phyloP scores from a whole-genome alignment of 2,797 vertebrate species.

The Malacoraja senta region DNA sequence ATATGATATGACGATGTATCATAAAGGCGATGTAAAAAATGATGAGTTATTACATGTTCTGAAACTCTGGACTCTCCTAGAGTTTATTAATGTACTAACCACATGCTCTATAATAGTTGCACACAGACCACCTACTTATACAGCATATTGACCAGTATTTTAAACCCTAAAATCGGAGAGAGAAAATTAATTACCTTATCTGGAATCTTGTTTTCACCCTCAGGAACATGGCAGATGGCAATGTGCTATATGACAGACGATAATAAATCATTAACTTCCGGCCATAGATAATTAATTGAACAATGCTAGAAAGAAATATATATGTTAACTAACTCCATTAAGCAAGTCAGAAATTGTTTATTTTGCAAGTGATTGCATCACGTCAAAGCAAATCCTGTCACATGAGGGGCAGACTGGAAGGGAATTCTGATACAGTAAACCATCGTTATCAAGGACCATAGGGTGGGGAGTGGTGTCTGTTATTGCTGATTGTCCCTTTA shows the following conservation, averaged over 20 bases:
- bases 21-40: too few species aligned
- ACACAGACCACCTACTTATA: too few species aligned
- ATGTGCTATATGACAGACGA: neutral
- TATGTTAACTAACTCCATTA: neutral
- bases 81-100: too few species aligned
- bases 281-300: neutral
- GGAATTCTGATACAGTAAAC: too few species aligned
- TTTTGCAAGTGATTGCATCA: neutral
- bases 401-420: neutral
- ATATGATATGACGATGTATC: too few species aligned
- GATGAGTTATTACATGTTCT: too few species aligned
- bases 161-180: neutral
- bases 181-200: constrained; percentile 3
- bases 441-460: too few species aligned
- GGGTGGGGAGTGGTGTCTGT: too few species aligned
- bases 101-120: too few species aligned
- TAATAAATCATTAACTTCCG: neutral
- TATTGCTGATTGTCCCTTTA: too few species aligned
- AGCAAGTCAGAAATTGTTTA: neutral
- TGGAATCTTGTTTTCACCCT: neutral
- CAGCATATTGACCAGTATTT: too few species aligned
- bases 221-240: neutral
- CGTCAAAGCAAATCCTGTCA: neutral
- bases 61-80: too few species aligned
- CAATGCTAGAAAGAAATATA: neutral